These are phyloP conservation scores for Eriocheir sinensis DNA, from an alignment of 1,140 invertebrate genomes.

Conservation along the genomic window DNA sequence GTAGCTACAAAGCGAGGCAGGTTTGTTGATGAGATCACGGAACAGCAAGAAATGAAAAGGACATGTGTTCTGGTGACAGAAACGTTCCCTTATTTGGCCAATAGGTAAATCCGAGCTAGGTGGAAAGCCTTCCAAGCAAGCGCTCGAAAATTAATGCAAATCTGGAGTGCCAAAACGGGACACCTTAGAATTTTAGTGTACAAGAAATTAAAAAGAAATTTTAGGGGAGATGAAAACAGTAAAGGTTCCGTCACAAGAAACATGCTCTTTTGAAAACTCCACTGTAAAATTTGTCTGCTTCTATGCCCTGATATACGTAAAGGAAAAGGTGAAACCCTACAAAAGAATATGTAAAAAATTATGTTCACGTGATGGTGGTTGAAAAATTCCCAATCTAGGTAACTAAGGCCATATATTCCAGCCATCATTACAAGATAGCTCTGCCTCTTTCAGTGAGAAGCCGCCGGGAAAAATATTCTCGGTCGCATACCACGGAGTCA, in stretches of 20 bases:
- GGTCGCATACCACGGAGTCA: no score
- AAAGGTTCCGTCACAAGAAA: not conserved
- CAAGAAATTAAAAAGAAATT: not conserved
- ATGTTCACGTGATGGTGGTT: no score
- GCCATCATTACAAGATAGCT: no score
- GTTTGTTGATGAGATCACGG: not conserved
- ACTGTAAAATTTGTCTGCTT: not conserved
- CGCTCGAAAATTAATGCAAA: not conserved
- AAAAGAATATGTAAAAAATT: no score
- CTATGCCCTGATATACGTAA: no score
- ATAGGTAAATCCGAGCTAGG: not conserved
- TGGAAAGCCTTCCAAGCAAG: not conserved
- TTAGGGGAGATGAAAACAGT: not conserved
- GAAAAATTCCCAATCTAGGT: no score
- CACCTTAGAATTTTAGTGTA: not conserved
- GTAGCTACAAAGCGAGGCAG: not conserved
- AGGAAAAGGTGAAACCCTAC: not conserved
- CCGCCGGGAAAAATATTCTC: no score
- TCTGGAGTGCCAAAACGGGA: not conserved
- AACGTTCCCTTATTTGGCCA: not conserved
- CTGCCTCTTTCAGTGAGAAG: no score
- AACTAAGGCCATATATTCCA: no score
- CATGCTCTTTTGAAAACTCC: not conserved
- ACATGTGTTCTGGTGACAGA: not conserved
- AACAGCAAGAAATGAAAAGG: not conserved